Evolutionary conservation across 1,140 invertebrate species (phyloP).

Genomic region (Drosophila lini): DNA sequence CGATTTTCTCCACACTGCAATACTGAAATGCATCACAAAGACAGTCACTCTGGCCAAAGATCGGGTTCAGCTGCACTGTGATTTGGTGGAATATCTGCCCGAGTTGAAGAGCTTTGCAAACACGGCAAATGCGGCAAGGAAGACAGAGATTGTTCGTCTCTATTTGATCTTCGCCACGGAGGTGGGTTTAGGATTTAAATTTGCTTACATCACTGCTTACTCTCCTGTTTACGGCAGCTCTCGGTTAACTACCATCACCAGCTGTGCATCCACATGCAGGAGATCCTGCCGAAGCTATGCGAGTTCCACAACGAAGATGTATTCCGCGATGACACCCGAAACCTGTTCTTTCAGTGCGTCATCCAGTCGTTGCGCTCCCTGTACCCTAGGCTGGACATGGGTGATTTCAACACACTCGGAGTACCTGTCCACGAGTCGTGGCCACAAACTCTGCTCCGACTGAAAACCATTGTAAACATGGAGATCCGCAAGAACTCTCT

Average conservation of each 20-base stretch:
- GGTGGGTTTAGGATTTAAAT: constrained; percentile 13
- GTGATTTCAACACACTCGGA: constrained; percentile 57
- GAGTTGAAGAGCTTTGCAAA: constrained; percentile 14
- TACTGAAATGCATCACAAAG: constrained; percentile 61
- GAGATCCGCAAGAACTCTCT: constrained; percentile 53
- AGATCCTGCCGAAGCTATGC: constrained; percentile 65
- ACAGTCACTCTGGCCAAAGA: constrained; percentile 57
- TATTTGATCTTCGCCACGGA: constrained; percentile 53
- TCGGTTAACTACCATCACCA: constrained; percentile 70
- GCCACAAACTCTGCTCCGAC: constrained; percentile 57
- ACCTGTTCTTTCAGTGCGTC: constrained; percentile 60
- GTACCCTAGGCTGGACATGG: constrained; percentile 57
- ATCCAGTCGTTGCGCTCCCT: constrained; percentile 48
- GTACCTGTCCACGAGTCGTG: constrained; percentile 56
- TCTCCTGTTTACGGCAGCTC: constrained; percentile 33
- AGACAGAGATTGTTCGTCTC: constrained; percentile 56
- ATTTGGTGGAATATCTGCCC: constrained; percentile 62
- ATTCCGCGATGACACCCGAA: constrained; percentile 51
- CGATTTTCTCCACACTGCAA: constrained; percentile 33
- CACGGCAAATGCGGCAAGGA: constrained; percentile 27
- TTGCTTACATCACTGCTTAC: background rate
- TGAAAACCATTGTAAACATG: constrained; percentile 64
- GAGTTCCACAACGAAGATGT: constrained; percentile 58
- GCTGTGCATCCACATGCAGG: constrained; percentile 67
- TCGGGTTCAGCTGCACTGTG: constrained; percentile 57